Base-by-base conservation (phyloP, 1,140 invertebrate species). In the Trissolcus basalis region DNA sequence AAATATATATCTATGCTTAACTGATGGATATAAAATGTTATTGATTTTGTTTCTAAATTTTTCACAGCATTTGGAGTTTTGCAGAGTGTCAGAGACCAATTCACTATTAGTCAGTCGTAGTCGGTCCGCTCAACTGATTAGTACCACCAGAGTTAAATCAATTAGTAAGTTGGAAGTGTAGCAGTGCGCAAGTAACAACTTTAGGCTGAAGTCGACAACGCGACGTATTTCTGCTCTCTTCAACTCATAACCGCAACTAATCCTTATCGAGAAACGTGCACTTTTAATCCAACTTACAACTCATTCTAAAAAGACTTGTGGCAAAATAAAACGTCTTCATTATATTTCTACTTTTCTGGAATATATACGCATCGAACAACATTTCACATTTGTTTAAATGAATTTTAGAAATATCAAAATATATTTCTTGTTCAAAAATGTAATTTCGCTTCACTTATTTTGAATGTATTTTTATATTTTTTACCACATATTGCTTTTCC, bases 111-210 rank as follows among this genome's bases (percentile, higher is more conserved):
- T 44, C 43, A 44, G 43, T 44, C 43, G 12, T 44, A 13, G 43
- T 14, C 43, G 12, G 11, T 13, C 43, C n/a, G 11, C 13, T 44
- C 43, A 44, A 44, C 43, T 44, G 43, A 44, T 44, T 44, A 44
- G 43, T 44, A 44, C 11, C 43, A 44, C 43, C 11, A 44, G 43
- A 44, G 43, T 44, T 44, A 44, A 44, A 44, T 44, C 43, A 12
- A 44, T 44, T 44, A 44, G n/a, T 7, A 13, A 44, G 43, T 44
- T 44, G n/a, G n/a, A 13, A 44, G n/a, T 44, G 43, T 44, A 12
- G 43, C 12, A 44, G 43, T 14, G 43, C 12, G 43, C 43, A 12
- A 14, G 6, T 14, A 44, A 44, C 43, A 44, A 44, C 13, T 44
- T 44, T 11, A 13, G 13, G 12, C 12, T 12, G 13, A 44, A 44